Conservation (phyloP, 2,113 vertebrate genomes). For the Zosterops pallidus region DNA sequence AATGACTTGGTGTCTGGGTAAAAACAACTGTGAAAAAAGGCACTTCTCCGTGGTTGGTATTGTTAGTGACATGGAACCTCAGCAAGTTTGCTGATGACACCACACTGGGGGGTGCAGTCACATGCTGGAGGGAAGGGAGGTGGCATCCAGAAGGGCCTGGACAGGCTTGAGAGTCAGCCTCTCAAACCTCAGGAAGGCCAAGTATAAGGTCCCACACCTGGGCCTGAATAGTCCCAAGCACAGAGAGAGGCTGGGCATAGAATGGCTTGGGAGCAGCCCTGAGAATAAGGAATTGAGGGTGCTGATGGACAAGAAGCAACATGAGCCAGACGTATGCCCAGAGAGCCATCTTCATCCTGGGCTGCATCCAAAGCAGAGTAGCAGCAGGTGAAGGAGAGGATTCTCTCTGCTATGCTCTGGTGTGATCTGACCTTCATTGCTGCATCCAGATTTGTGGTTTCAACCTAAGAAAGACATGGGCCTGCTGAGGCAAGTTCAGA, state of each 20-base stretch:
- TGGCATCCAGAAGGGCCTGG: background rate
- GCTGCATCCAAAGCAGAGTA: background rate
- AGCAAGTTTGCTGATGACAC: background rate
- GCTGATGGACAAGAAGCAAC: background rate
- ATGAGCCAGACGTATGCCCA: background rate
- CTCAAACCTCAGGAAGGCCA: background rate
- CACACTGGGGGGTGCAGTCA: background rate
- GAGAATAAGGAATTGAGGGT: background rate
- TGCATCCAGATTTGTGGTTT: background rate
- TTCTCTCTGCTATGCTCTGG: background rate
- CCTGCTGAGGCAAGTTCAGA: background rate
- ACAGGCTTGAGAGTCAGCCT: background rate
- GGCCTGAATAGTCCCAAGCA: background rate
- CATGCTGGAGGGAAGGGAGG: background rate
- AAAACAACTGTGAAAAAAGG: fast-evolving
- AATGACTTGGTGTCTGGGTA: background rate
- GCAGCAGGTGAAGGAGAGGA: background rate
- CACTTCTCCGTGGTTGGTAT: fast-evolving
- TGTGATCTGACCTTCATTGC: background rate
- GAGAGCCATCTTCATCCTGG: background rate
- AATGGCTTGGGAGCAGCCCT: background rate
- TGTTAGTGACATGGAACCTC: background rate
- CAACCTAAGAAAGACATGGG: background rate
- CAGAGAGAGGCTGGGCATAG: background rate
- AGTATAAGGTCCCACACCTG: background rate